Evolutionary conservation across 2,888 invertebrate species (phyloP), one percentile per base, ranked within the genome.

Genomic region (Ryuthela nishihirai): DNA sequence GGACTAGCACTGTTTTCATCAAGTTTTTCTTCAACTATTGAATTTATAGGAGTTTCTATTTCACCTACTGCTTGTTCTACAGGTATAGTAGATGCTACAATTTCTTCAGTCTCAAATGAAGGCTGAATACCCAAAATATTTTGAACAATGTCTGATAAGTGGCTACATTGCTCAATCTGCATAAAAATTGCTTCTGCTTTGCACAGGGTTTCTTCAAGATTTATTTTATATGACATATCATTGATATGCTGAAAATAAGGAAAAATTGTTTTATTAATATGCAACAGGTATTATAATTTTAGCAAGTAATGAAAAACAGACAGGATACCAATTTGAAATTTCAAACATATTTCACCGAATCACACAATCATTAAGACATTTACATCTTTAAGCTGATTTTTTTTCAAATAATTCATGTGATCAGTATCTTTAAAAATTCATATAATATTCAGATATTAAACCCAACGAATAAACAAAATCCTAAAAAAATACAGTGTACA

Each of bases 181-280:
- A 87, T 81, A 75, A 85, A 95, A 67, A 98, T 93, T 7, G 88
- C 89, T 75, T 98, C 97, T 0, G 97, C 95, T 59, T 84, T 83
- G 68, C 85, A 85, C 21, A 98, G 76, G 43, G 87, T 86, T 65
- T 83, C 81, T 58, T 87, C 84, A 7, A 98, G 79, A 70, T 94
- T 85, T 43, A 98, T 83, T 64, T 85, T 83, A 73, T 88, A 83
- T 10, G 91, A 88, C 64, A 98, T 77, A 73, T 98, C 97, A 76
- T 99, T 99, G 63, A 98, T 87, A 72, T 98, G 94, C 91, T 93
- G 77, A 9, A 80, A 81, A 68, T 60, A 66, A 36, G 24, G 21
- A 42, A 55, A 47, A 53, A 34, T 23, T 42, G 18, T 15, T 15
- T 24, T 41, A n/a, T n/a, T n/a, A n/a, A n/a, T n/a, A n/a, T n/a